These are phyloP conservation scores for Conus canariensis DNA, from an alignment of 2,888 invertebrate genomes.

Conservation along the genomic window DNA sequence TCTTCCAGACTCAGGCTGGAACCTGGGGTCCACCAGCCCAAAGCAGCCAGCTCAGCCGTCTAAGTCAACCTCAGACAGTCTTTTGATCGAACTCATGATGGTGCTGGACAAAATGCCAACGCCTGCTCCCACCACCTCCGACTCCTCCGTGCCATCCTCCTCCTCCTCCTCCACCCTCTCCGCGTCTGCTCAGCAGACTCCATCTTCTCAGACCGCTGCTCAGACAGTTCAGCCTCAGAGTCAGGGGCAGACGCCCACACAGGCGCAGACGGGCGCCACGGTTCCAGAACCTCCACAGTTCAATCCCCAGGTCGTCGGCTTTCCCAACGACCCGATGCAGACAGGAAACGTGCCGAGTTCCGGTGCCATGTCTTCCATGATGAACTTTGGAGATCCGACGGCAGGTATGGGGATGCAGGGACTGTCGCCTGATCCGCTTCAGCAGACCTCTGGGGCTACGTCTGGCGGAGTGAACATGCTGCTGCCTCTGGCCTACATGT, in stretches of 20 bases:
- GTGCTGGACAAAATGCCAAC: constrained; percentile 8
- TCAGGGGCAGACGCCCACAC: background rate
- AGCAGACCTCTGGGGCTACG: background rate
- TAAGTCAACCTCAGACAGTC: background rate
- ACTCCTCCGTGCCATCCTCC: background rate
- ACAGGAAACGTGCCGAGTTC: background rate
- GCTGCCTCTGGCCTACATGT: background rate
- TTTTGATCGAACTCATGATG: background rate
- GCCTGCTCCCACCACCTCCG: background rate
- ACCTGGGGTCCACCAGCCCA: background rate
- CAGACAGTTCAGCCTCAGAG: background rate
- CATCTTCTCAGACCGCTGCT: background rate
- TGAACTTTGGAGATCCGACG: background rate
- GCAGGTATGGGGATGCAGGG: background rate
- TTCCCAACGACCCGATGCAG: background rate
- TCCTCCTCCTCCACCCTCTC: background rate
- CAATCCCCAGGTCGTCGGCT: background rate
- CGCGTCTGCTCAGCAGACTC: background rate
- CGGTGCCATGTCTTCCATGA: background rate
- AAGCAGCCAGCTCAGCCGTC: background rate
- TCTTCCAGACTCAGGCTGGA: constrained; percentile 13
- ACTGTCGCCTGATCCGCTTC: background rate
- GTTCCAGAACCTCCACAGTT: background rate
- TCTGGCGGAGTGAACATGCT: background rate
- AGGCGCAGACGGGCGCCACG: background rate